Base-by-base conservation (phyloP, 1,140 invertebrate genomes). In the Drosophila erecta region DNA sequence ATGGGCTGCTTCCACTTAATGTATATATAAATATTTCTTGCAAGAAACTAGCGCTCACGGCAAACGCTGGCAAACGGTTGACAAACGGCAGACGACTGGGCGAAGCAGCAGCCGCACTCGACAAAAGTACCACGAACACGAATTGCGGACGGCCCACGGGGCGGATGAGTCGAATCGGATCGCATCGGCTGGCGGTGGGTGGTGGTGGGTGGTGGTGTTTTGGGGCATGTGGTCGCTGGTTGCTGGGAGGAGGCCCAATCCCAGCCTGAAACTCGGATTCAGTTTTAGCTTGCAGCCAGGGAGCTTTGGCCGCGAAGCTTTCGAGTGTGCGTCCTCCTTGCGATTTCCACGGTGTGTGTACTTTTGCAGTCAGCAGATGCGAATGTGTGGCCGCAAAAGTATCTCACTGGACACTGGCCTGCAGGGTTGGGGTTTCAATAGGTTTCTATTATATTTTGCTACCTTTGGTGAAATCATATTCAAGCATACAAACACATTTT, bases 81-180 rank as follows among this genome's bases (percentile, higher is more conserved):
- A 72, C 79, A 87, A 89, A 76, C 84, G 64, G 74, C 79, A 87
- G 83, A 76, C 84, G 83, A 89, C 84, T 89, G 76, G 64, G 74
- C 65, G 57, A 78, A 79, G 80, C 85, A 76, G 64, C 78, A 81
- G 72, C 72, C 79, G 70, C 56, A 71, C 72, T 64, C 76, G 72
- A 76, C 38, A 76, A 85, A 65, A 77, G 70, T 87, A 81, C 44
- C 79, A 76, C 75, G 75, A 71, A 73, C 72, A 57, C 58, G 14
- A 40, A 35, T 15, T 49, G 66, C 60, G 50, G 72, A 47, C 47
- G 56, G 56, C 41, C 64, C 24, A 65, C 60, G 64, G 64, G 64
- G 64, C 64, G 64, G 60, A 67, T 67, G 64, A 51, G 27, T 35
- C 49, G 49, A 5, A 35, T 35, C 49, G 49, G 30, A 35, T 38